Base-by-base conservation (phyloP, 1,140 invertebrate species). In the Temnothorax nylanderi region DNA sequence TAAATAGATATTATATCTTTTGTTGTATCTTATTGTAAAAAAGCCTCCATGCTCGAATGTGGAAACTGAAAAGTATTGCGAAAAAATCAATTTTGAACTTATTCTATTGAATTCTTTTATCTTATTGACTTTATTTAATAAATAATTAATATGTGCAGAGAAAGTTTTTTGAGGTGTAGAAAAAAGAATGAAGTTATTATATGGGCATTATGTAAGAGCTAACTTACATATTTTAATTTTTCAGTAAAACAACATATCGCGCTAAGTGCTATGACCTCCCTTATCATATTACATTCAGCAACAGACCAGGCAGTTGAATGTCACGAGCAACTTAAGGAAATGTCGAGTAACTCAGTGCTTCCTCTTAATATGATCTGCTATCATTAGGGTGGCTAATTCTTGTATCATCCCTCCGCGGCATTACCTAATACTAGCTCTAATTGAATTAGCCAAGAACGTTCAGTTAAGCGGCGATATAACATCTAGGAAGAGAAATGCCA, bases 391-490 rank as follows among this genome's bases (percentile, higher is more conserved):
- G 86, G 71, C 86, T 92, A 91, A 92, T 90, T 90, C 90, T 90
- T 90, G 87, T 85, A 88, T 88, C 88, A 89, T 89, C 88, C 88
- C 58, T 82, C 18, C 69, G 21, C 58, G 41, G 67, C 76, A 71
- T 89, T 81, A 60, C 58, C 85, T 91, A 90, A 91, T 91, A 78
- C 89, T 76, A 71, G 71, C 60, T 86, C 87, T 90, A 91, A 92
- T 90, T 85, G 74, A 91, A 92, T 92, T 90, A 92, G 47, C 72
- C 65, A 56, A 49, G 60, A 60, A 37, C 51, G 81, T 77, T 85
- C 34, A 54, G 85, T 69, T 87, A 89, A 92, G 85, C 86, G 89
- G 85, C 76, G 72, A 89, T 87, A 71, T 86, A 90, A 86, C 60
- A 60, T 56, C 71, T 21, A 18, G 21, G 32, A 41, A 26, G 85